Evolutionary conservation across 1,140 invertebrate genomes (phyloP).

Genomic region (Pseudomyrmex gracilis): DNA sequence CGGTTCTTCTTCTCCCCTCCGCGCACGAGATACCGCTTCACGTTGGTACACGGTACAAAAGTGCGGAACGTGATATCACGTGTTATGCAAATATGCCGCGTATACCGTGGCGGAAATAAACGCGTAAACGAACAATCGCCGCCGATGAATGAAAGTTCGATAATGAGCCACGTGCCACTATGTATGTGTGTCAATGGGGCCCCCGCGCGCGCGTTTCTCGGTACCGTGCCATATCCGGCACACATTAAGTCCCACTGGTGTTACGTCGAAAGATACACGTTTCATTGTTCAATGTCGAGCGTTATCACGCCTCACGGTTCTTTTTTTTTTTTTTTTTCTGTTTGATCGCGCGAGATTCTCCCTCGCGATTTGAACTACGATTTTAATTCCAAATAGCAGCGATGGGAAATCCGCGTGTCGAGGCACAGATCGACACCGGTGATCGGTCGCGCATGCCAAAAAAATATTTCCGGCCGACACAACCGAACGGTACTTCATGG

Average conservation of each 20-base stretch:
- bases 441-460: slow-evolving; percentile 1
- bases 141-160: slow-evolving; percentile 46
- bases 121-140: slow-evolving; percentile 1
- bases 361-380: neutral
- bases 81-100: slow-evolving; percentile 42
- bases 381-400: neutral
- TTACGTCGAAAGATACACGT: neutral
- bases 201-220: neutral
- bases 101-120: slow-evolving; percentile 25
- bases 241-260: neutral
- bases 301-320: neutral
- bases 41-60: neutral
- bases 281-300: neutral
- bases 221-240: neutral
- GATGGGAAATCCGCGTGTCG: neutral
- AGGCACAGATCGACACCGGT: neutral
- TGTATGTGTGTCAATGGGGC: slow-evolving; percentile 38
- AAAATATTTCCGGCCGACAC: slow-evolving; percentile 23
- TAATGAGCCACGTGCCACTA: slow-evolving; percentile 18
- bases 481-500: slow-evolving; percentile 42
- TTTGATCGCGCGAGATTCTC: neutral
- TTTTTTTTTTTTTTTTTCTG: neutral
- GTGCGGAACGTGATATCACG: slow-evolving; percentile 27
- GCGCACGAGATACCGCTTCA: neutral
- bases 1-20: too few species aligned